phyloP scores from a whole-genome alignment of 1,140 invertebrate genomes.

The Rhagoletis zephyria region DNA sequence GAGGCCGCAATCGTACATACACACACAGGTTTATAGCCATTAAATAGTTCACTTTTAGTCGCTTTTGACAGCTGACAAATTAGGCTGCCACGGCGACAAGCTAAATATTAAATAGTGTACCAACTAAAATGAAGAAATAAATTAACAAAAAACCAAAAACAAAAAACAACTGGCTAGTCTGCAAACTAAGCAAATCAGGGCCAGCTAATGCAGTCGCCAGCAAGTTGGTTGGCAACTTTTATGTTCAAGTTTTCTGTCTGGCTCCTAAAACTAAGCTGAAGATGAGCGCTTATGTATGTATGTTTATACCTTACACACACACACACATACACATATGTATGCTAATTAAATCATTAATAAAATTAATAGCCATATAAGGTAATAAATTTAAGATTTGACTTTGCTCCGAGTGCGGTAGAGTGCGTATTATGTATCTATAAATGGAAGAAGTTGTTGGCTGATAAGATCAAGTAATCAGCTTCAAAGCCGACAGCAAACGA shows the following conservation, averaged over 20 bases:
- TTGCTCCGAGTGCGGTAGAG: no score
- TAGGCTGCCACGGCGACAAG: conserved; percentile 53
- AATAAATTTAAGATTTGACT: no score
- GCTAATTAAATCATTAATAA: background rate
- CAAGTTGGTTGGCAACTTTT: background rate
- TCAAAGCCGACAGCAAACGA: no score
- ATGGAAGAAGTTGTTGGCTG: no score
- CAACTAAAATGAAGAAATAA: conserved; percentile 48
- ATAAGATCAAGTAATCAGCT: no score
- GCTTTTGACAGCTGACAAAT: conserved; percentile 71
- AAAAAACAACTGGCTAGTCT: background rate
- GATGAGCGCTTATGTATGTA: no score
- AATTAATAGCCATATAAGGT: background rate
- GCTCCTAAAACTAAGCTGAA: background rate
- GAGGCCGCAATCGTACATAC: no score
- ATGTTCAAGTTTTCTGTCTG: background rate
- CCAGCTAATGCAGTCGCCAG: no score
- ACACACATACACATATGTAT: background rate
- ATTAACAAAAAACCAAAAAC: no score
- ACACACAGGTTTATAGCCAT: no score
- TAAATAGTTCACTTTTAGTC: background rate
- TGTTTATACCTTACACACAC: no score
- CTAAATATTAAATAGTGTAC: background rate
- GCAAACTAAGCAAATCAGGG: background rate
- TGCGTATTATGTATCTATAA: no score